Conservation (phyloP, 53 echinoderm and acorn worm species). For the Holothuria scabra region DNA sequence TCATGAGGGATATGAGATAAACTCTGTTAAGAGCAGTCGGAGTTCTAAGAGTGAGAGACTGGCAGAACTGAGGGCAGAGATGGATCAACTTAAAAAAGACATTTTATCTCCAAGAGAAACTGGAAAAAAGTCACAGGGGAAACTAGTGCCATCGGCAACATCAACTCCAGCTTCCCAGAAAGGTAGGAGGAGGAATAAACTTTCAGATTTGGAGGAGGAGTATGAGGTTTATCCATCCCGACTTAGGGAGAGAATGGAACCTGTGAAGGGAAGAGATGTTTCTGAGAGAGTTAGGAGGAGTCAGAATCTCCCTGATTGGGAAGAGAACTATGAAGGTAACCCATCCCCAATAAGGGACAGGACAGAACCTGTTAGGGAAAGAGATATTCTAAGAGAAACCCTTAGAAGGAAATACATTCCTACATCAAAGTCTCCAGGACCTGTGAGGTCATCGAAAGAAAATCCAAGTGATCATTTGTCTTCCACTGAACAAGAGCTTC, state of each 20-base stretch:
- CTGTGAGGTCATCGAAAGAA: no score
- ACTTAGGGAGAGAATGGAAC: neutral
- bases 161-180: conserved; percentile 9
- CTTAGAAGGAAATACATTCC: conserved; percentile 32
- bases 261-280: neutral
- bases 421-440: neutral
- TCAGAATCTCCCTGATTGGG: no score
- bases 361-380: neutral
- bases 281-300: neutral
- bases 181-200: neutral
- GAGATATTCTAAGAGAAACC: conserved; percentile 35
- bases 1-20: conserved; percentile 1
- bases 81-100: conserved; percentile 7
- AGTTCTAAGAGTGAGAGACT: conserved; percentile 37
- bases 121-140: neutral
- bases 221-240: neutral
- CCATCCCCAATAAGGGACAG: neutral
- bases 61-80: conserved; percentile 26
- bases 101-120: neutral
- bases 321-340: no score
- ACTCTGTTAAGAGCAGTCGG: conserved; percentile 19
- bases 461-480: no score
- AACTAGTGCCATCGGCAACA: neutral
- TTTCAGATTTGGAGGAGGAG: neutral
- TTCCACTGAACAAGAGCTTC: no score